Percentiles rank a stretch among this genome's conserved stretches.
phyloP scores from a whole-genome alignment of 2,797 vertebrate species.

The Lateolabrax maculatus region DNA sequence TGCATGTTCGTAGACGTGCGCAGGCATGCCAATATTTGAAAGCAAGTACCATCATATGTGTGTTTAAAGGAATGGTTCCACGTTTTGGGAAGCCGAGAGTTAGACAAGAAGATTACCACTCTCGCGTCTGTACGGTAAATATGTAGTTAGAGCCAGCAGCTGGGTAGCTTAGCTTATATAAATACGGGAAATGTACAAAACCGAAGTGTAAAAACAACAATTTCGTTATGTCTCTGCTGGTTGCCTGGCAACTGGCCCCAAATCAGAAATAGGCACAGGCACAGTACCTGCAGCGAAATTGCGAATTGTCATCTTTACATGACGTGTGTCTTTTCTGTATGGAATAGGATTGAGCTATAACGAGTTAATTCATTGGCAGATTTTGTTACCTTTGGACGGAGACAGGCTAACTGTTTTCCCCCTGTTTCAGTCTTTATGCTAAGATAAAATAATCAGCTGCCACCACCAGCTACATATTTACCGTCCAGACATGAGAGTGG shows the following conservation, averaged over 20 bases:
- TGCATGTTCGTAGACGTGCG: slow-evolving; percentile 7
- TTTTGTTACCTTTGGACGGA: background rate
- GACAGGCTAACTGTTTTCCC: background rate
- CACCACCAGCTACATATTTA: background rate
- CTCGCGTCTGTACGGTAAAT: background rate
- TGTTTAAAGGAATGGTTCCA: slow-evolving; percentile 1
- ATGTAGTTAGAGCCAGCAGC: background rate
- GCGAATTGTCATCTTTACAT: background rate
- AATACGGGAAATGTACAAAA: background rate
- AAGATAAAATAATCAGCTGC: background rate
- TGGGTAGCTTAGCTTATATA: background rate
- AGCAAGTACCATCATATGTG: background rate
- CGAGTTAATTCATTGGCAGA: background rate
- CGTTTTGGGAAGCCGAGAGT: background rate
- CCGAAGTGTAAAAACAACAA: background rate
- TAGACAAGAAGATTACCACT: background rate
- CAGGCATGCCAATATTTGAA: background rate
- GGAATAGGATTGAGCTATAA: background rate
- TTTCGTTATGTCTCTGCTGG: background rate
- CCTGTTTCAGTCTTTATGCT: background rate
- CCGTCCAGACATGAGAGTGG: background rate
- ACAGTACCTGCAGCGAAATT: background rate
- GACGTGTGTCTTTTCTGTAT: background rate
- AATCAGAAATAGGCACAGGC: too few species aligned
- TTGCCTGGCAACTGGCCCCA: background rate